Evolutionary conservation across 2,797 vertebrate genomes (phyloP).

Genomic region (Aulostomus chinensis): DNA sequence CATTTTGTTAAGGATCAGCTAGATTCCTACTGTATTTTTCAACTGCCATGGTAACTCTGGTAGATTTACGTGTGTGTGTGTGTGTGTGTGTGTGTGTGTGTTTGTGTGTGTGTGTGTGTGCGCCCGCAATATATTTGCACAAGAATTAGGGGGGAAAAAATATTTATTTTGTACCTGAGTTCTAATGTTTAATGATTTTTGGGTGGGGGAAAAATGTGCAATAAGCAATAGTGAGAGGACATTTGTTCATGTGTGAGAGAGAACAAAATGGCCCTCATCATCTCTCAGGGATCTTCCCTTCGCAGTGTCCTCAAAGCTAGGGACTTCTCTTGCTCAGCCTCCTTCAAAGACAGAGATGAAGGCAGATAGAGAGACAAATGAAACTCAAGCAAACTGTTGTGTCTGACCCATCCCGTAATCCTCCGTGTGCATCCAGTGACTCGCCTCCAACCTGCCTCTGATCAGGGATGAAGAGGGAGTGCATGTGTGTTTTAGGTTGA

Average conservation of each 20-base stretch:
- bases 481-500: constrained; percentile 8
- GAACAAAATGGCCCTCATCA: constrained; percentile 49
- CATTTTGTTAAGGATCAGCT: constrained; percentile 79
- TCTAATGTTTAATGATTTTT: no score
- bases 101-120: background rate
- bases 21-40: constrained; percentile 77
- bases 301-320: constrained; percentile 46
- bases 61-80: constrained; percentile 28
- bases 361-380: constrained; percentile 49
- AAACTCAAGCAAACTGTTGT: constrained; percentile 52
- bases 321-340: constrained; percentile 45
- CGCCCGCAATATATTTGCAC: no score
- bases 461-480: constrained; percentile 19
- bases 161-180: no score
- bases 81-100: background rate
- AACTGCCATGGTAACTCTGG: constrained; percentile 78
- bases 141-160: no score
- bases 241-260: constrained; percentile 28
- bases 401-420: constrained; percentile 45
- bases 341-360: constrained; percentile 41
- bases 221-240: constrained; percentile 23
- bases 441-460: constrained; percentile 45
- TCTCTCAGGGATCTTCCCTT: constrained; percentile 42
- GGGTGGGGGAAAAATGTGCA: background rate
- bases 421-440: constrained; percentile 34